Conservation (phyloP, 1,140 invertebrate genomes). For the Leptinotarsa undecemlineata region DNA sequence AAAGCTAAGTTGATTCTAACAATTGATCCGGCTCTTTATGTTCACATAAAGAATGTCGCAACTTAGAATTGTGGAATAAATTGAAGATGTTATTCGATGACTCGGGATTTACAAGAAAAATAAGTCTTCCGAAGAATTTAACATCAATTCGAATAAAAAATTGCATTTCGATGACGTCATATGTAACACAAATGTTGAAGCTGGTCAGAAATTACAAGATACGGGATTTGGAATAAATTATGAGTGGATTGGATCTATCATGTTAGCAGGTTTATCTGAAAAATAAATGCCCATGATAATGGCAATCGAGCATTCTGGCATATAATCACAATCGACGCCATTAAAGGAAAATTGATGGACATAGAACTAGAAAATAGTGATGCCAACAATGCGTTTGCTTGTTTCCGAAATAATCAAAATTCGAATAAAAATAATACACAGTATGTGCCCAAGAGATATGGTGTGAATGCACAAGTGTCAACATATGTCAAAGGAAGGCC, state of each 20-base stretch:
- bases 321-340: background rate
- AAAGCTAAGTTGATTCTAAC: too few species aligned
- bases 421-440: background rate
- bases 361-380: background rate
- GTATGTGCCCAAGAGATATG: background rate
- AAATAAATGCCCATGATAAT: background rate
- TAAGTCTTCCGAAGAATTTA: conserved; percentile 19
- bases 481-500: background rate
- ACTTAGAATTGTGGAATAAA: background rate
- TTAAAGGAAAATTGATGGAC: background rate
- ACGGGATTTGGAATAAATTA: background rate
- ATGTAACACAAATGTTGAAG: conserved; percentile 22
- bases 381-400: too few species aligned
- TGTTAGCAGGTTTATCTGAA: background rate
- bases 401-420: background rate
- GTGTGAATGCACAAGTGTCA: background rate
- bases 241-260: conserved; percentile 23
- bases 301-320: background rate
- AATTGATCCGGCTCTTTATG: too few species aligned
- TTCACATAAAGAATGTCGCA: too few species aligned
- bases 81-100: background rate
- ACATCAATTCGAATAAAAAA: conserved; percentile 21
- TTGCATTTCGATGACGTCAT: conserved; percentile 25
- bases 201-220: conserved; percentile 21
- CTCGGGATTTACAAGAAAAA: conserved; percentile 26